A percentile compares a stretch with the other conserved stretches of the same genome.
These are phyloP conservation scores for Lagocephalus sceleratus DNA, from an alignment of 2,797 vertebrate genomes.

Conservation along the genomic window DNA sequence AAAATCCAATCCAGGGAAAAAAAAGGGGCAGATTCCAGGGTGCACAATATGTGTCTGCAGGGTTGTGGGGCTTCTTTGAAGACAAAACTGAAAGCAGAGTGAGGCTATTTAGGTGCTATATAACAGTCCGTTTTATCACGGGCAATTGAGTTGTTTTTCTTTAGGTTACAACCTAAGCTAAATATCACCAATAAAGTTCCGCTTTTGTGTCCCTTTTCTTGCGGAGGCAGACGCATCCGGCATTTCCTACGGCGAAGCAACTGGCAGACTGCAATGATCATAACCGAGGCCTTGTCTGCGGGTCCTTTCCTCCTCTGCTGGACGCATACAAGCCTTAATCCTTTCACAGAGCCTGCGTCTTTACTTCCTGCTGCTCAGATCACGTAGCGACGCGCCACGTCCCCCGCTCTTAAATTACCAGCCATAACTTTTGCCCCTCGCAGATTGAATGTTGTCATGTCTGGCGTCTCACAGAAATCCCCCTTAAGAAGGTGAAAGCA, in stretches of 20 bases:
- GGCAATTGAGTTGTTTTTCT: slow-evolving; percentile 82
- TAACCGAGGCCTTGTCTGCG: slow-evolving; percentile 96
- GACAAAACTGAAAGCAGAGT: slow-evolving; percentile 60
- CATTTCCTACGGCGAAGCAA: slow-evolving; percentile 59
- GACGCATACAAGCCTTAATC: slow-evolving; percentile 26
- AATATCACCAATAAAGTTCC: slow-evolving; percentile 81
- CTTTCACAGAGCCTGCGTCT: slow-evolving; percentile 22
- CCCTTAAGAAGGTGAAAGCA: not conserved
- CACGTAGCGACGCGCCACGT: slow-evolving; percentile 1
- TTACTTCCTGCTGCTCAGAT: slow-evolving; percentile 17
- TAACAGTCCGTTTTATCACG: slow-evolving; percentile 75
- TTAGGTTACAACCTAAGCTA: slow-evolving; percentile 76
- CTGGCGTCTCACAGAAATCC: not conserved
- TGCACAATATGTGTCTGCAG: slow-evolving; percentile 31
- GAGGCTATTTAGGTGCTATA: slow-evolving; percentile 71
- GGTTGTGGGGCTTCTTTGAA: slow-evolving; percentile 43
- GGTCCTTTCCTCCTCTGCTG: slow-evolving; percentile 34
- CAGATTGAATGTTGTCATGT: not conserved
- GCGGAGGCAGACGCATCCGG: slow-evolving; percentile 76
- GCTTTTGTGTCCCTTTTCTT: slow-evolving; percentile 75
- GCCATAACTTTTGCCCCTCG: not conserved
- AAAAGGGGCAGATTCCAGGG: slow-evolving; percentile 21
- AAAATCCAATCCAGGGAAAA: not conserved
- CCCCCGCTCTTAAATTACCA: slow-evolving; percentile 6
- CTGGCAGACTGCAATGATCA: slow-evolving; percentile 87